Conservation (phyloP, 2,888 invertebrate genomes). For the Eupithecia subumbrata region DNA sequence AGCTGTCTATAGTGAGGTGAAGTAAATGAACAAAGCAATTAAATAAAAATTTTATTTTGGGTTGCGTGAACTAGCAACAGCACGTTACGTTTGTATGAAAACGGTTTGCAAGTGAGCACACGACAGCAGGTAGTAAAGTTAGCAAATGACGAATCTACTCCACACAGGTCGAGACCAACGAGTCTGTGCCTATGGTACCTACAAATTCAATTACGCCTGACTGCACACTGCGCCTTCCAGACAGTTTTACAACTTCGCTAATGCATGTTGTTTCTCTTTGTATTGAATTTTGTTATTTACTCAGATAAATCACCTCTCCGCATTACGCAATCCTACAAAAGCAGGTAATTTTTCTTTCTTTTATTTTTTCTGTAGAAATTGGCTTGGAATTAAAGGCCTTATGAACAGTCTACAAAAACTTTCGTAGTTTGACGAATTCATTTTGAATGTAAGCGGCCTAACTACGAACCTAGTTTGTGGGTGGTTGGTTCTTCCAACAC, state of each 20-base stretch:
- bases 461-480: no score
- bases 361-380: not conserved
- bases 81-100: constrained; percentile 1
- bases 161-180: constrained; percentile 8
- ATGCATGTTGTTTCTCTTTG: constrained; percentile 23
- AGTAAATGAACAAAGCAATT: no score
- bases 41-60: no score
- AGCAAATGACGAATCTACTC: constrained; percentile 33
- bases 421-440: no score
- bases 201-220: constrained; percentile 34
- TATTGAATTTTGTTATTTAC: constrained; percentile 12
- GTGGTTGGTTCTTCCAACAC: no score
- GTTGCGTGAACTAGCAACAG: not conserved
- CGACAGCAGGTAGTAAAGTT: constrained; percentile 27
- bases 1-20: no score
- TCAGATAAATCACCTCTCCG: not conserved
- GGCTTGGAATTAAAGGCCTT: not conserved
- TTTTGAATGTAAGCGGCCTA: no score
- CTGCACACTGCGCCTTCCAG: constrained; percentile 29
- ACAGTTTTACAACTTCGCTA: constrained; percentile 34
- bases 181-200: constrained; percentile 19
- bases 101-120: no score
- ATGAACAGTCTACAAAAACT: no score
- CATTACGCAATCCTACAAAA: not conserved
- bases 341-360: not conserved